Base-by-base conservation (phyloP, 2,113 vertebrate genomes). In the Alexandromys fortis region DNA sequence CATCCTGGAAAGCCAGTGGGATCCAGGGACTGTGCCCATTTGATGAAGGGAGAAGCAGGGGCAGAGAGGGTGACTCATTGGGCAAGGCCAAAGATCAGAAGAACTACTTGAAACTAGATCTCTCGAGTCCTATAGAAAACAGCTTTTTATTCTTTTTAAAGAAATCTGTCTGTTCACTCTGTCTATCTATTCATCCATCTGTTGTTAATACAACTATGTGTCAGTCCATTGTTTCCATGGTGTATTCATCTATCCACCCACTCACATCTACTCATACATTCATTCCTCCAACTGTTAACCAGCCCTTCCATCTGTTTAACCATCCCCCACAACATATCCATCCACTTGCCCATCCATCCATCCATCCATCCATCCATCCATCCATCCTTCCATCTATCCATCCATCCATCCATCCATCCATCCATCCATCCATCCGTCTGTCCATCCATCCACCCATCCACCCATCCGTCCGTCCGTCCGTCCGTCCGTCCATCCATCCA, bases 401-500 rank as follows among this genome's bases (percentile, higher is more conserved):
- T 0, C 17, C 55, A 19, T 5, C 55, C 17, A 58, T 11, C 58
- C 13, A 52, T 0, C 75, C 2, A 24, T 52, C 24, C 75, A 52
- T 6, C 7, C 21, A 21, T 7, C 24, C 9, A 22, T 21, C 76
- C 8, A 42, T 19, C n/a, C 24, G 35, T 11, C 42, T 16, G 12
- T 0, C 61, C 8, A 67, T 1, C 8, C 16, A 47, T 3, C 1
- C 16, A 67, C 1, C 28, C 13, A 45, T 1, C 26, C 55, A 45
- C 1, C 14, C 6, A 28, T 3, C 24, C n/a, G 10, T 1, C 45
- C 30, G 33, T 4, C n/a, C 13, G 16, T 0, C 55, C 12, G 42
- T 16, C 38, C 12, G 67, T 4, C 58, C 61, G 49, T 6, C 4
- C 21, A n/a, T 11, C 33, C 24, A 30, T n/a, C 67, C 13, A 68